Conservation (phyloP, 2,888 invertebrate genomes). For the Heliconius ismenius region DNA sequence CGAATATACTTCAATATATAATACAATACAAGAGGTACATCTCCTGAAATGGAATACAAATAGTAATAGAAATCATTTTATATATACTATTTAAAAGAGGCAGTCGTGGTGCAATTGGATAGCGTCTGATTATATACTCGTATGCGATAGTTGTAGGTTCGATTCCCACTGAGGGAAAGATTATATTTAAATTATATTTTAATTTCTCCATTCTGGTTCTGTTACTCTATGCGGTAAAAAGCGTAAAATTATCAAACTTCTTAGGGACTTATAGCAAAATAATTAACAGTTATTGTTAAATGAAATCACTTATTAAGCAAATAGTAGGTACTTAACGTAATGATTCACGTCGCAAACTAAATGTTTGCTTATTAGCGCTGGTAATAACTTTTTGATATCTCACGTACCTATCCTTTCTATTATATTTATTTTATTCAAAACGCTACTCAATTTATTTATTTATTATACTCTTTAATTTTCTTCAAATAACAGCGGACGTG, state of each 20-base stretch:
- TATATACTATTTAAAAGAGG: too few species aligned
- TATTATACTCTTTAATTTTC: background rate
- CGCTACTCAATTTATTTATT: background rate
- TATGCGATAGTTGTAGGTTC: too few species aligned
- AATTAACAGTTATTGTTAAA: background rate
- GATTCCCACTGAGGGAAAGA: too few species aligned
- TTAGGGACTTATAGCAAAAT: background rate
- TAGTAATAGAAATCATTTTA: too few species aligned
- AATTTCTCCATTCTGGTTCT: too few species aligned
- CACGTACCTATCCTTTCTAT: background rate
- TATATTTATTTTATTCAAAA: constrained; percentile 3
- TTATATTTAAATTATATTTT: too few species aligned
- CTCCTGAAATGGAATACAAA: too few species aligned
- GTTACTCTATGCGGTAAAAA: too few species aligned
- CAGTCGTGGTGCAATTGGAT: too few species aligned
- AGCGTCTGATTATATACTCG: too few species aligned
- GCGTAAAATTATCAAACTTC: background rate
- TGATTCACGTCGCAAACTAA: background rate
- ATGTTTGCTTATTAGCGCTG: constrained; percentile 16
- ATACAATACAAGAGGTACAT: too few species aligned
- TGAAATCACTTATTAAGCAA: background rate
- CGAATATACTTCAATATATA: too few species aligned
- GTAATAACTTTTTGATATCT: constrained; percentile 16
- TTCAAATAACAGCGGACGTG: background rate
- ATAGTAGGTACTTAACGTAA: background rate